A percentile compares a stretch with the other conserved stretches of the same genome.
These are phyloP conservation scores for Isoperla grammatica DNA, from an alignment of 2,888 invertebrate genomes.

Conservation along the genomic window DNA sequence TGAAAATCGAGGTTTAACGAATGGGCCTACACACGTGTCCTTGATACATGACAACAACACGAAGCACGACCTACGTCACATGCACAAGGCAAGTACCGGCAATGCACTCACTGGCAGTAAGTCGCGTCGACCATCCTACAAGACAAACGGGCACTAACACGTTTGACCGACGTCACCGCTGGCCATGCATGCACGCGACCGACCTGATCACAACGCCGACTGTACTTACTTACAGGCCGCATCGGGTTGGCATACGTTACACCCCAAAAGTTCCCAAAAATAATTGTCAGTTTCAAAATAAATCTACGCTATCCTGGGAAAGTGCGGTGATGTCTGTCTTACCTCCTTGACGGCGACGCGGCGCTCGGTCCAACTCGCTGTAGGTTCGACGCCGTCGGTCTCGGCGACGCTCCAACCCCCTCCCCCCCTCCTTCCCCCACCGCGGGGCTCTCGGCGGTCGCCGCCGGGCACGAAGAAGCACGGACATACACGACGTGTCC, in stretches of 20 bases:
- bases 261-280: conserved; percentile 33
- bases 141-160: too few relatives aligned
- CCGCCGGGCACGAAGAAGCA: conserved; percentile 9
- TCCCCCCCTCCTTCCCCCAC: conserved; percentile 21
- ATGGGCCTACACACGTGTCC: too few relatives aligned
- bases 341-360: conserved; percentile 28
- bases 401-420: conserved; percentile 26
- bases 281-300: conserved; percentile 34
- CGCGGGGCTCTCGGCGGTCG: neutral
- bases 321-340: neutral
- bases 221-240: conserved; percentile 20
- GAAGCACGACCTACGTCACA: too few relatives aligned
- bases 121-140: conserved; percentile 15
- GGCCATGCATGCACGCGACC: too few relatives aligned
- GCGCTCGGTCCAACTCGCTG: conserved; percentile 28
- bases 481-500: neutral
- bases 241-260: conserved; percentile 29
- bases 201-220: neutral
- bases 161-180: too few relatives aligned
- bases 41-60: too few relatives aligned
- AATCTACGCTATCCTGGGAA: conserved; percentile 33
- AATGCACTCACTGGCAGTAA: too few relatives aligned
- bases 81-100: too few relatives aligned
- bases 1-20: too few relatives aligned
- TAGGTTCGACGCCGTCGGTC: conserved; percentile 23